phyloP scores from a whole-genome alignment of 2,797 vertebrate species.

The Sebastes elongatus region DNA sequence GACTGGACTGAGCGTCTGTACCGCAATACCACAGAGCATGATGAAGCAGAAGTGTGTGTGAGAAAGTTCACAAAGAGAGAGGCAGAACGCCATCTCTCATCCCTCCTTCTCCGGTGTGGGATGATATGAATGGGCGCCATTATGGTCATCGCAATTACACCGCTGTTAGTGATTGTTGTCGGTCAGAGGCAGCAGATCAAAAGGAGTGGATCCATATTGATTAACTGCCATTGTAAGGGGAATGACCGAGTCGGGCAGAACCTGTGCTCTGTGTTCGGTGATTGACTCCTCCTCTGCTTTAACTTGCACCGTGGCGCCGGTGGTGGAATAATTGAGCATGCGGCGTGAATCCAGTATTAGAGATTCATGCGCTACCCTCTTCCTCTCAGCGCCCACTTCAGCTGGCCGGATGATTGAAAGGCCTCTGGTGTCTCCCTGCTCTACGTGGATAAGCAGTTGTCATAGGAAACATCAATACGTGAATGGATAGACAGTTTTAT shows the following conservation, averaged over 20 bases:
- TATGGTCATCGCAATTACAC: constrained; percentile 57
- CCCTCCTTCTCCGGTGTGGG: constrained; percentile 4
- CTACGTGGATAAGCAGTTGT: constrained; percentile 78
- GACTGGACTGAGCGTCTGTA: constrained; percentile 41
- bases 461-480: constrained; percentile 79
- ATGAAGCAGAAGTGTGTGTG: constrained; percentile 19
- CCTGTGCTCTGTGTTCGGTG: constrained; percentile 23
- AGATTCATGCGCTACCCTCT: constrained; percentile 60
- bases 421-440: constrained; percentile 74
- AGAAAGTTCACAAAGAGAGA: not conserved
- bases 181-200: constrained; percentile 66
- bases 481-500: constrained; percentile 83
- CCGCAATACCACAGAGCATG: constrained; percentile 40
- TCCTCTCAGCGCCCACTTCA: constrained; percentile 52
- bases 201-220: constrained; percentile 69
- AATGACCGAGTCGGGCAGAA: constrained; percentile 40
- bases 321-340: constrained; percentile 64
- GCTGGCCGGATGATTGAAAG: constrained; percentile 70
- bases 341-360: constrained; percentile 57
- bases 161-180: constrained; percentile 65
- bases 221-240: constrained; percentile 58
- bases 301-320: constrained; percentile 34
- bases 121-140: constrained; percentile 36
- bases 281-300: constrained; percentile 61
- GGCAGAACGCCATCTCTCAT: not conserved